phyloP scores from a whole-genome alignment of 1,140 invertebrate species.

The Lepeophtheirus salmonis region DNA sequence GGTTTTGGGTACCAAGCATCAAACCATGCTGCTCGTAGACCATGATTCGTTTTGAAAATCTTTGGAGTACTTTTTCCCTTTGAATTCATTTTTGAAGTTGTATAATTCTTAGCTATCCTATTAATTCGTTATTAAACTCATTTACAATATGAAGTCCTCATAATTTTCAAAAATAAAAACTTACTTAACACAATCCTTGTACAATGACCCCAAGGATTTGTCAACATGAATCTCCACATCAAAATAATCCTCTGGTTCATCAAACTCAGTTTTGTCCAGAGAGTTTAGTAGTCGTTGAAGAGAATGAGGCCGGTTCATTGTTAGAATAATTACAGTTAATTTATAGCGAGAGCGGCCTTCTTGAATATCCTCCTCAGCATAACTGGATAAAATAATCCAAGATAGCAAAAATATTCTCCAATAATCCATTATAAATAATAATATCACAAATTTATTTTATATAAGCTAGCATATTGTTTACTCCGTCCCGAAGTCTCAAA shows the following conservation, averaged over 20 bases:
- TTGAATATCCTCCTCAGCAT: no score
- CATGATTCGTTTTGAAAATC: constrained; percentile 12
- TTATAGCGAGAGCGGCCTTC: constrained; percentile 13
- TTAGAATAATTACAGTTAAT: constrained; percentile 15
- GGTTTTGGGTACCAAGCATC: constrained; percentile 15
- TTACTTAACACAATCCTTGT: constrained; percentile 8
- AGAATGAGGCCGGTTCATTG: constrained; percentile 15
- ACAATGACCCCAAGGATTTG: constrained; percentile 2
- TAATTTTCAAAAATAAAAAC: no score
- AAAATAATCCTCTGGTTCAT: constrained; percentile 7
- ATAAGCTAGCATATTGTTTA: no score
- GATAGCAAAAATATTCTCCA: no score
- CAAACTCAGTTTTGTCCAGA: constrained; percentile 11
- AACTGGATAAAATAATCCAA: no score
- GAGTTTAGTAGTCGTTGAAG: constrained; percentile 3
- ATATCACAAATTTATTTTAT: no score
- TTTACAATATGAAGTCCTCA: no score
- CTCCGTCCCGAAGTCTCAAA: no score
- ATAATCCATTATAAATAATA: no score
- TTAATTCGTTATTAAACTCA: no score
- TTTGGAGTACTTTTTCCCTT: constrained; percentile 3
- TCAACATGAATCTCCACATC: constrained; percentile 18
- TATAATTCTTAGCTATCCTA: constrained; percentile 8
- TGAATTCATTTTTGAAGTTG: neutral
- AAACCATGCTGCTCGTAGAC: constrained; percentile 14